Percentiles rank a stretch among this genome's conserved stretches.
Conservation (phyloP, 2,888 invertebrate species). For the Xylota segnis region DNA sequence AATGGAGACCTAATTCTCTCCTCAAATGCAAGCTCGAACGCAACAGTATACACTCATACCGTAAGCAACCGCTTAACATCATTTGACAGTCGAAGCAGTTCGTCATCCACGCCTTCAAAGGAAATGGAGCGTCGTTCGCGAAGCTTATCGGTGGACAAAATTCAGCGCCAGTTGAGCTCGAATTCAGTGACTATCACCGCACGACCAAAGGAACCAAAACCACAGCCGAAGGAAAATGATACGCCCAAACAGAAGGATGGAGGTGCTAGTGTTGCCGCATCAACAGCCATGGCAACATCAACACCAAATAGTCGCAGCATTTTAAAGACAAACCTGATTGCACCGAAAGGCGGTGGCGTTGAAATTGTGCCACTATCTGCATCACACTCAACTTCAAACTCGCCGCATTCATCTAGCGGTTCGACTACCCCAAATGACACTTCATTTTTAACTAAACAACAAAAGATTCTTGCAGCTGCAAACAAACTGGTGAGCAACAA, state of each 20-base stretch:
- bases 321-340: constrained; percentile 82
- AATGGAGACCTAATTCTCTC: constrained; percentile 91
- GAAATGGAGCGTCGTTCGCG: constrained; percentile 73
- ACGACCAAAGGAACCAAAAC: constrained; percentile 79
- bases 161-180: constrained; percentile 82
- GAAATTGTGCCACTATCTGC: constrained; percentile 81
- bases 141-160: constrained; percentile 82
- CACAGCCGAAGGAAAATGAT: constrained; percentile 43
- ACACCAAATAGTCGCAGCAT: constrained; percentile 82
- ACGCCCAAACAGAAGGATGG: constrained; percentile 63
- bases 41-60: constrained; percentile 91
- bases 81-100: constrained; percentile 87
- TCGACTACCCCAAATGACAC: constrained; percentile 55
- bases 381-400: constrained; percentile 55
- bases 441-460: constrained; percentile 80
- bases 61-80: constrained; percentile 91
- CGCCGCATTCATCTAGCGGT: constrained; percentile 56
- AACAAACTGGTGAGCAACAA: constrained; percentile 80
- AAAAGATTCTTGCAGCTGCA: constrained; percentile 82
- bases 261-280: constrained; percentile 47
- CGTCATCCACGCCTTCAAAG: constrained; percentile 48
- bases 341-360: constrained; percentile 77
- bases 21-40: constrained; percentile 90
- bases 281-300: constrained; percentile 66
- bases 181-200: constrained; percentile 83